Base-by-base conservation (phyloP, 2,113 vertebrate genomes). In the Motacilla alba region DNA sequence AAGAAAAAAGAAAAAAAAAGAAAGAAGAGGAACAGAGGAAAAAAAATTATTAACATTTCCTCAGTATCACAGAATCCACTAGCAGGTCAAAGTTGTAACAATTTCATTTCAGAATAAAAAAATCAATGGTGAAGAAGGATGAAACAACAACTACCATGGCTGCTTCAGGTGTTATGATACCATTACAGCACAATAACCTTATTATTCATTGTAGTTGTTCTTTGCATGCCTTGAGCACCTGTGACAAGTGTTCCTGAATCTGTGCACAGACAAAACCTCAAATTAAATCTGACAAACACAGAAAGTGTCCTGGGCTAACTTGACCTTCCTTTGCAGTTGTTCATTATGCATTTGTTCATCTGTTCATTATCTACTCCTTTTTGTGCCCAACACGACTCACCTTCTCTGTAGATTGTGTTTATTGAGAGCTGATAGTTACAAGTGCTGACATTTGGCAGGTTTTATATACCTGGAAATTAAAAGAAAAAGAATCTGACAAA, bases 221-320 rank as follows among this genome's bases (percentile, higher is more conserved):
- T n/a, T 86, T 55, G 22, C 76, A 87, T 46, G 46, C 52, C 83
- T 94, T 95, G 83, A 90, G 88, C 90, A 89, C 74, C 77, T 94
- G 46, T 80, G 70, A 89, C 77, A 91, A 95, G 53, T 60, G 50
- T 92, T 94, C 75, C 82, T 73, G 44, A 64, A 75, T 67, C 67
- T 86, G 33, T 1, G 3, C 39, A 73, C 43, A 87, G 84, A 72
- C 77, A 95, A 88, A 97, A 93, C 52, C 74, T 76, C 75, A 97
- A 72, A 98, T 97, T 96, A 93, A 97, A 97, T 82, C 94, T 96
- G 94, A 96, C 95, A 94, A 83, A 89, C 35, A 84, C 22, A 81
- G 18, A 68, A 82, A 83, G 46, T 74, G 46, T 85, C 87, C 89
- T 83, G 74, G 87, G 94, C 93, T 97, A 91, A 87, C 96, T 81